Evolutionary conservation across 2,113 vertebrate genomes (phyloP).

Genomic region (Eonycteris spelaea): DNA sequence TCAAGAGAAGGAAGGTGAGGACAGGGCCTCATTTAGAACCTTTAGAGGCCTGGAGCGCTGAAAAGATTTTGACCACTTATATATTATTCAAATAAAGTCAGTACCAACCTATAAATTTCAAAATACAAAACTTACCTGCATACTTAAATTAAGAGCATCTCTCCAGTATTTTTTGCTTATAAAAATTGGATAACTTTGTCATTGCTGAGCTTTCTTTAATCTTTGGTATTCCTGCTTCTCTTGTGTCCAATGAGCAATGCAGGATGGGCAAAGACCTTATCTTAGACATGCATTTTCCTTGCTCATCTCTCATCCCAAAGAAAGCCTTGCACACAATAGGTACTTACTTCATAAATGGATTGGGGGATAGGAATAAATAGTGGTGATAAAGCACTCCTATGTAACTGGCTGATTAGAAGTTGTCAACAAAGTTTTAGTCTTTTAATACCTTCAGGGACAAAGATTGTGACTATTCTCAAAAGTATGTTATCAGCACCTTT

Average conservation of each 20-base stretch:
- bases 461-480: background rate
- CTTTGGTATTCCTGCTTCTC: background rate
- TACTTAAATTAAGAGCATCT: background rate
- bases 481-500: background rate
- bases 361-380: background rate
- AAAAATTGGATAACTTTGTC: background rate
- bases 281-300: background rate
- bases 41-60: background rate
- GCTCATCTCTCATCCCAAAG: background rate
- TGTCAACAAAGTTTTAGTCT: background rate
- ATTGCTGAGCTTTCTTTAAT: background rate
- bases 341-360: background rate
- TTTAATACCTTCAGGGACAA: background rate
- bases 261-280: background rate
- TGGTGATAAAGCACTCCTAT: background rate
- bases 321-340: background rate
- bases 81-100: background rate
- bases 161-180: background rate
- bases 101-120: background rate
- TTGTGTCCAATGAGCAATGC: background rate
- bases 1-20: background rate
- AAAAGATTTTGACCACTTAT: background rate
- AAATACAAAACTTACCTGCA: background rate
- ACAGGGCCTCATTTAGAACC: background rate
- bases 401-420: background rate